Percentiles rank a stretch among this genome's conserved stretches.
phyloP scores from a whole-genome alignment of 1,140 invertebrate species.

The Tetramorium alpestre region DNA sequence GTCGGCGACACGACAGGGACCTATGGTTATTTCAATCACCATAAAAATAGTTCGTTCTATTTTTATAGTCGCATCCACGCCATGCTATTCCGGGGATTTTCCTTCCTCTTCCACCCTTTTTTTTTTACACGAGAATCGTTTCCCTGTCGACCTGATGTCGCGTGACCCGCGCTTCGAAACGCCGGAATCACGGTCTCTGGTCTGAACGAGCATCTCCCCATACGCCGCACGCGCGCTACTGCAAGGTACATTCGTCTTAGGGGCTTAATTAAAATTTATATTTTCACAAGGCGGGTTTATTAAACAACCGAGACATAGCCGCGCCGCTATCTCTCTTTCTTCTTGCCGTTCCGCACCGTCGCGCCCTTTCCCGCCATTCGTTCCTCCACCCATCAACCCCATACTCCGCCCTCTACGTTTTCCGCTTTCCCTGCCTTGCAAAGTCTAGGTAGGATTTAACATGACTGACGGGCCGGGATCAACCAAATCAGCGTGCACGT shows the following conservation, averaged over 20 bases:
- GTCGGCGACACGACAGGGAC: not conserved
- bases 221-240: not conserved
- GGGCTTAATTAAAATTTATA: conserved; percentile 71
- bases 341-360: conserved; percentile 12
- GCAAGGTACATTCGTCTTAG: conserved; percentile 54
- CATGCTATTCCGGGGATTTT: not conserved
- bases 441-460: conserved; percentile 68
- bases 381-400: not conserved
- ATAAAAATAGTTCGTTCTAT: conserved; percentile 39
- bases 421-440: conserved; percentile 47
- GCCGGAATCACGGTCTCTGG: conserved; percentile 27
- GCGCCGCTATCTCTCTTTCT: conserved; percentile 28
- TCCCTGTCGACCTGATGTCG: not conserved
- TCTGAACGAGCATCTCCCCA: not conserved
- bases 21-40: conserved; percentile 34
- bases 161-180: conserved; percentile 1
- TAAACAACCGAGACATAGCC: conserved; percentile 44
- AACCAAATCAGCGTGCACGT: conserved; percentile 68
- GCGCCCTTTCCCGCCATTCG: not conserved
- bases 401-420: conserved; percentile 42
- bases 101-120: not conserved
- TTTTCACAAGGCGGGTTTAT: conserved; percentile 63
- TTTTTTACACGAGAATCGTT: not conserved
- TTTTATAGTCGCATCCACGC: not conserved
- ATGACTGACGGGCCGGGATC: conserved; percentile 66